Base-by-base conservation (phyloP, 92 coral and sea anemone genomes). In the Epizoanthus scotinus region DNA sequence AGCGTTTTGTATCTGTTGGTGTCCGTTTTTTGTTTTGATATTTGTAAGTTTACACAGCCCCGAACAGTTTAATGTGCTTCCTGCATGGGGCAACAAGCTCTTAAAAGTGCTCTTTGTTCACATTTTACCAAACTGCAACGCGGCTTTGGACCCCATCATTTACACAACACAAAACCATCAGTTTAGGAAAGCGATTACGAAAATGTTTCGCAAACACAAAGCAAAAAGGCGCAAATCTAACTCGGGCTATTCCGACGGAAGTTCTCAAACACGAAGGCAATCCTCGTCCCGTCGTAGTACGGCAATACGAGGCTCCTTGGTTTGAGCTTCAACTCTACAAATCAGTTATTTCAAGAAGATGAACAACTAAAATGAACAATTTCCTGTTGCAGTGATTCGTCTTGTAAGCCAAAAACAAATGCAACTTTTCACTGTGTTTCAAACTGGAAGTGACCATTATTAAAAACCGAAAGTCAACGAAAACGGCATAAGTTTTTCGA, bases 1-100 rank as follows among this genome's bases (percentile, higher is more conserved):
- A 10, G 97, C 89, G 26, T 93, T 93, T 82, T 93, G 97, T 50
- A 49, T 93, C 36, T 93, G 97, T 63, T 93, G 97, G 97, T 93
- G 91, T 53, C 97, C 97, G 17, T 93, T 85, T 77, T 93, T 93
- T 52, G 89, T 90, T 15, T 62, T 93, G 27, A 71, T 90, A 10
- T 71, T 93, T 18, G 82, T 93, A 8, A 87, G 97, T 67, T 60
- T 93, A 58, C 89, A 90, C 83, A 93, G 86, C 19, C 87, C 90
- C 28, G 84, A 77, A 60, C 78, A 65, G 62, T 85, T 78, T 62
- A 27, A 56, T 22, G 65, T 29, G 10, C 31, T 86, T 57, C 94
- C 94, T 28, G 36, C 67, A 3, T 85, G 90, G 94, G 69, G 85
- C 8, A 70, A 66, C 19, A 81, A 62, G n/a, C 21, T 88, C 6